These are phyloP conservation scores for Catharus ustulatus DNA, from an alignment of 2,797 vertebrate genomes.

Conservation along the genomic window DNA sequence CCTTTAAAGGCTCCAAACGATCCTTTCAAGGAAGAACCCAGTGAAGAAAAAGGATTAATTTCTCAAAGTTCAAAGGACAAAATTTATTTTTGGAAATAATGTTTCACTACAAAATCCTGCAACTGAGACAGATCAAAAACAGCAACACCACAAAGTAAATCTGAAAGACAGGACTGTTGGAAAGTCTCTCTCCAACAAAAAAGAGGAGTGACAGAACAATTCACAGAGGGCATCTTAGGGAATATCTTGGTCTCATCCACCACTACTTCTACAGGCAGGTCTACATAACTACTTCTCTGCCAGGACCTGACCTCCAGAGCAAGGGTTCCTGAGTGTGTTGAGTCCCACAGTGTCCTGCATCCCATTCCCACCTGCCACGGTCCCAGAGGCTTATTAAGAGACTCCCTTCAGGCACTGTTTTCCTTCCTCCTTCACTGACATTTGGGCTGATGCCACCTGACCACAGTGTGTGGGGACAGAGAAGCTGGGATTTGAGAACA, in stretches of 20 bases:
- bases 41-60: background rate
- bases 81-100: background rate
- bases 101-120: background rate
- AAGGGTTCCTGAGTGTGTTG: rapidly evolving
- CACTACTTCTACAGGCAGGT: background rate
- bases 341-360: background rate
- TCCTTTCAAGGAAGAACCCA: background rate
- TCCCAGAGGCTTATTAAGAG: background rate
- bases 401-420: background rate
- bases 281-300: background rate
- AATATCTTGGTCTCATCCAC: background rate
- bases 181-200: background rate
- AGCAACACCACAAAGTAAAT: background rate
- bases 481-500: background rate
- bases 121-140: background rate
- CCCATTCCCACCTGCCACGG: background rate
- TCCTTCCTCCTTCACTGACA: background rate
- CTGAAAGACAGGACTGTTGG: background rate
- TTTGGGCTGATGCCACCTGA: background rate
- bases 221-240: background rate
- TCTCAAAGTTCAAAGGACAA: background rate
- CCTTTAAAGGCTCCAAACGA: background rate
- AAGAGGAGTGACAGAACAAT: background rate
- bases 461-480: background rate
- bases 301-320: background rate